Evolutionary conservation across 2,797 vertebrate species (phyloP).

Genomic region (Tenualosa thibaudeaui): DNA sequence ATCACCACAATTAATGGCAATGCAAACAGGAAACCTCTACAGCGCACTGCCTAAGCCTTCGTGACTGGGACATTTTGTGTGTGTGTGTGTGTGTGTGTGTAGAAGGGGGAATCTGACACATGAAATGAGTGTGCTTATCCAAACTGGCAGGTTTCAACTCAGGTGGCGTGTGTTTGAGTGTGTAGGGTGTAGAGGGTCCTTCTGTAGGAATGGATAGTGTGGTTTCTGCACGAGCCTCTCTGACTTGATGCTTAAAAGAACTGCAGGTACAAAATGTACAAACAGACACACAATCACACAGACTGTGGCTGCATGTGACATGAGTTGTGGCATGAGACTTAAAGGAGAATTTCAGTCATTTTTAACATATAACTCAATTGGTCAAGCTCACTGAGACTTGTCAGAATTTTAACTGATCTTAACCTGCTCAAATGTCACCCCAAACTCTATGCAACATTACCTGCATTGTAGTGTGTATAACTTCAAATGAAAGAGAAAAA

Average conservation of each 20-base stretch:
- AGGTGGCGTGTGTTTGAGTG: neutral
- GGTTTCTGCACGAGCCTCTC: neutral
- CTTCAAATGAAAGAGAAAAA: too few species aligned
- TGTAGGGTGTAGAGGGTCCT: neutral
- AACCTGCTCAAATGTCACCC: too few species aligned
- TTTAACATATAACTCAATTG: too few species aligned
- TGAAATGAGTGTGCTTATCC: neutral
- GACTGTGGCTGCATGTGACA: too few species aligned
- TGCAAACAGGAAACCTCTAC: neutral
- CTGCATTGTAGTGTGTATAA: too few species aligned
- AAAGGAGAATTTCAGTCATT: too few species aligned
- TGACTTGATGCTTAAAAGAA: neutral
- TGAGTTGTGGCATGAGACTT: too few species aligned
- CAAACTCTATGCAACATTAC: too few species aligned
- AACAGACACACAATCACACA: too few species aligned
- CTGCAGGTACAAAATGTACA: neutral
- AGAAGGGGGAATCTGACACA: neutral
- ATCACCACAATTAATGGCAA: conserved; percentile 25
- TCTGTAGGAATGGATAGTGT: neutral
- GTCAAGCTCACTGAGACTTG: too few species aligned
- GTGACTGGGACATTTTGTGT: neutral
- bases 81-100: neutral
- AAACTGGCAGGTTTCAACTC: neutral
- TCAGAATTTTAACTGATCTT: too few species aligned
- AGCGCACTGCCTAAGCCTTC: neutral